Evolutionary conservation across 2,113 vertebrate genomes (phyloP), one percentile per base, ranked within the genome.

Genomic region (Tautogolabrus adspersus): DNA sequence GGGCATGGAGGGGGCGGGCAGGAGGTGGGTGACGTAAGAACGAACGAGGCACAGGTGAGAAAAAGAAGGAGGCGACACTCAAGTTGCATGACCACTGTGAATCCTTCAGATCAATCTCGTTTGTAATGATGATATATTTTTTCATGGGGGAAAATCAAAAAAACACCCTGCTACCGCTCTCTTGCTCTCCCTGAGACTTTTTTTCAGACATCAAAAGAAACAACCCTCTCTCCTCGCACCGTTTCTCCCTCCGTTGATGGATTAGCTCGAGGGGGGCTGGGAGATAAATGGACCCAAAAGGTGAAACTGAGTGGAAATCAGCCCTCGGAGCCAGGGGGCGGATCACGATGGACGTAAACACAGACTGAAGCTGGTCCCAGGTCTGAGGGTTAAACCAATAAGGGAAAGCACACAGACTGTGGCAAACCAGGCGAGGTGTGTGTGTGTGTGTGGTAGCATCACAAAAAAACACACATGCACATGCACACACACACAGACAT

Each of bases 71-170:
- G 88, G 85, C 78, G 90, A 88, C 90, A 92, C 92, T 85, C 83
- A 72, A 91, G 87, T 88, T 93, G 92, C 92, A 93, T 93, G 91
- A 93, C 91, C 92, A 93, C 91, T 93, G 92, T 93, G 91, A 93
- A 91, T 88, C 79, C 89, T 84, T 90, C 77, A 72, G 89, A 92
- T 90, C 86, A 85, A 87, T 83, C 85, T 85, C 79, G 90, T 93
- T 92, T 92, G 83, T 93, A 92, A 84, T 68, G 85, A 91, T 89
- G 87, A 90, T 92, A 89, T 92, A 93, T 92, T 93, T 93, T 93
- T 93, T 93, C 92, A 92, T 92, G 88, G 82, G 81, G 80, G 69
- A 58, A 56, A 77, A 81, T 67, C 66, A 49, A 78, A 87, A 46
- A 7, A 90, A 81, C 86, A 81, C 82, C 86, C 79, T 59, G 70